Conservation (phyloP, 1,140 invertebrate genomes). For the Lithobius niger region DNA sequence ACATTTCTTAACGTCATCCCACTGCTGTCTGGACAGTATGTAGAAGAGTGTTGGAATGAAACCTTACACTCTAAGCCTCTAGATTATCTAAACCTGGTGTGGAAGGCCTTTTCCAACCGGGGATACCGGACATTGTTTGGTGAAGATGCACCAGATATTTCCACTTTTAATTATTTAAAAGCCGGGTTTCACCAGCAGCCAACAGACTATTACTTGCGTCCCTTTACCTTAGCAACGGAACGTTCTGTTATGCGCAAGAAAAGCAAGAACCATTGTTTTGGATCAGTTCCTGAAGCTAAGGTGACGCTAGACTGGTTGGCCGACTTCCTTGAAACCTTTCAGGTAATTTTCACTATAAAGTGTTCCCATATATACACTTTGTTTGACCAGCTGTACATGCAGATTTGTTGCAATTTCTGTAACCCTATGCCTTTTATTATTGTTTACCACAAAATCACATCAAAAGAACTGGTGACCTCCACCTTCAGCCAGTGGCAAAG, state of each 20-base stretch:
- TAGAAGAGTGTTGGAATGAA: conserved; percentile 7
- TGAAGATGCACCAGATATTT: conserved; percentile 59
- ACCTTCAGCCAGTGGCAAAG: too few species aligned
- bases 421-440: too few species aligned
- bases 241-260: background rate
- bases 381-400: too few species aligned
- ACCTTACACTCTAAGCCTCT: conserved; percentile 29
- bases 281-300: background rate
- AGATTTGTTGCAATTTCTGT: too few species aligned
- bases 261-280: background rate
- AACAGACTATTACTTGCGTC: conserved; percentile 65
- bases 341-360: background rate
- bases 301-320: background rate
- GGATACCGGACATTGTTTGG: conserved; percentile 63
- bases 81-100: conserved; percentile 19
- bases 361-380: too few species aligned
- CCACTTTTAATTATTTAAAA: conserved; percentile 67
- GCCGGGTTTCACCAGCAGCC: conserved; percentile 60
- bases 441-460: too few species aligned
- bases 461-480: too few species aligned
- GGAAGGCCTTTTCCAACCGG: conserved; percentile 34
- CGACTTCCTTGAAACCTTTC: background rate
- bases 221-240: conserved; percentile 39
- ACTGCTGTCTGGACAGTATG: conserved; percentile 39
- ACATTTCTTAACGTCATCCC: conserved; percentile 69